These are phyloP conservation scores for Andrena camellia DNA, from an alignment of 2,888 invertebrate species.

Conservation along the genomic window DNA sequence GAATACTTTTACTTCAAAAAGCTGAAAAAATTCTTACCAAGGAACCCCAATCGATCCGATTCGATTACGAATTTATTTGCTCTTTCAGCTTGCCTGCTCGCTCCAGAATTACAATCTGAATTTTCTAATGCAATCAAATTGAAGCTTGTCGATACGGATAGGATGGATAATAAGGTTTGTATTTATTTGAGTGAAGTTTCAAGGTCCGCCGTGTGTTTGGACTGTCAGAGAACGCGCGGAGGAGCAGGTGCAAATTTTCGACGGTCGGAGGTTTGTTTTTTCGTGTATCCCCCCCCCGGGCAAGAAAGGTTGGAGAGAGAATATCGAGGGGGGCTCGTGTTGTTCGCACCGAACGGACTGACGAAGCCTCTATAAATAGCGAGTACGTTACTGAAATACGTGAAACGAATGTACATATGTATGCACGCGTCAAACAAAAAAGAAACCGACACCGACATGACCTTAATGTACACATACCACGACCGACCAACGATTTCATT, in stretches of 20 bases:
- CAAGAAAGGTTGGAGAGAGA: constrained; percentile 18
- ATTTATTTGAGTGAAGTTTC: not conserved
- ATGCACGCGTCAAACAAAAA: constrained; percentile 28
- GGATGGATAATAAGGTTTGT: not conserved
- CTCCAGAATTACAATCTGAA: not conserved
- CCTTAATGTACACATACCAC: constrained; percentile 32
- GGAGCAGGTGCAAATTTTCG: constrained; percentile 54
- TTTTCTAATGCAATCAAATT: not conserved
- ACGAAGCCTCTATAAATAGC: constrained; percentile 80
- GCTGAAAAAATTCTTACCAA: no score
- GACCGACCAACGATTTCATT: constrained; percentile 15
- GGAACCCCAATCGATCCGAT: no score
- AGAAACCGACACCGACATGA: constrained; percentile 15
- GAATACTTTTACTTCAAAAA: no score
- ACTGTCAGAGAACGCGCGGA: no score
- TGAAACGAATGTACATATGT: constrained; percentile 55
- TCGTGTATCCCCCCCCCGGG: constrained; percentile 33
- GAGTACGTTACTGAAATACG: constrained; percentile 67
- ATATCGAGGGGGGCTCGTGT: constrained; percentile 34
- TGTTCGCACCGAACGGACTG: constrained; percentile 65
- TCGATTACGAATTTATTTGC: no score
- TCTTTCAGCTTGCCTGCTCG: no score
- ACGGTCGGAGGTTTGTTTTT: constrained; percentile 32
- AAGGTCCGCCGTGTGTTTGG: not conserved
- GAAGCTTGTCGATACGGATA: not conserved